Evolutionary conservation across 1,140 invertebrate genomes (phyloP), one percentile per base, ranked within the genome.

Genomic region (Neomicropteryx cornuta): DNA sequence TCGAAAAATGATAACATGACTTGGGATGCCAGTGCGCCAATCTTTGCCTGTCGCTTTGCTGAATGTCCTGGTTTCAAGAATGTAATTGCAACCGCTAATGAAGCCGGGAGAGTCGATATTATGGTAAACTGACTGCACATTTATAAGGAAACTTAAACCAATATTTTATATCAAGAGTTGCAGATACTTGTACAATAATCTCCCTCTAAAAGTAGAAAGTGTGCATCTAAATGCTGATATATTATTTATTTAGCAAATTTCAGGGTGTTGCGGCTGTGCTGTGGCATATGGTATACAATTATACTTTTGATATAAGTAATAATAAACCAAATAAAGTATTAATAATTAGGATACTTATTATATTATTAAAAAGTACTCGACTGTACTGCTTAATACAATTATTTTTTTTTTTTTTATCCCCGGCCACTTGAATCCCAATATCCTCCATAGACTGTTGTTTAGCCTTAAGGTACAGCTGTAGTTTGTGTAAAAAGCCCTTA

Each of bases 31-130:
- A 59, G 38, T 16, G 17, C 76, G 2, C 73, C 73, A 3, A 75
- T 79, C 45, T 79, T 79, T 50, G 73, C 76, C 0, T 77, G 76
- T 42, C 75, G 76, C 47, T 78, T 77, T 46, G 68, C 75, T 5
- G 72, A 75, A 45, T 57, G 62, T 18, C 48, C 69, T 24, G 72
- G 73, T 17, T 73, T 73, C 36, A 67, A 79, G 51, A 68, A 90
- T 53, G 68, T 86, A 18, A 56, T 90, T 21, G 85, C 81, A 10
- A 66, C 89, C 23, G 85, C 84, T 13, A 88, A 88, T 62, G 87
- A 91, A 68, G 83, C 87, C 67, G 88, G 87, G 5, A 75, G 69
- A 49, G 65, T 87, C 32, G 71, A 72, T 18, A 61, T 87, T 13
- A 75, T 81, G 55, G 66, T 67, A 55, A 36, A n/a, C 33, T 5